Evolutionary conservation across 2,797 vertebrate species (phyloP).

Genomic region (Neosalanx taihuensis): DNA sequence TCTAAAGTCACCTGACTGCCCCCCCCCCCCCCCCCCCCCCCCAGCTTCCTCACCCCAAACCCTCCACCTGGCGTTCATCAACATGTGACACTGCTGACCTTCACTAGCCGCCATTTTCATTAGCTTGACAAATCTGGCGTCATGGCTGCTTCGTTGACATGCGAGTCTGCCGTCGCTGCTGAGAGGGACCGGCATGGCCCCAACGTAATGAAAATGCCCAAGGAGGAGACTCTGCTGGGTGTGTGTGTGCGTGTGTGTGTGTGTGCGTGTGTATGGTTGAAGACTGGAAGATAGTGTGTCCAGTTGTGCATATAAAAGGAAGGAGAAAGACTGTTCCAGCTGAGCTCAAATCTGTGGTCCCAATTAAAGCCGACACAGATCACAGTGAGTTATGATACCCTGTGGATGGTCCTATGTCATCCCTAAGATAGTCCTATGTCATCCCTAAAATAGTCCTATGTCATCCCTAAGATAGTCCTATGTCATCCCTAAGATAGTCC

Average conservation of each 20-base stretch:
- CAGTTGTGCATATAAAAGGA: too few relatives aligned
- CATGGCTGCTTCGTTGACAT: conserved; percentile 59
- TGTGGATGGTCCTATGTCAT: neutral
- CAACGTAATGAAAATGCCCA: conserved; percentile 56
- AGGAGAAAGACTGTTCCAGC: neutral
- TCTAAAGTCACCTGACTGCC: conserved; percentile 53
- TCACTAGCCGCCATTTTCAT: conserved; percentile 63
- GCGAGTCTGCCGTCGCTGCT: conserved; percentile 43
- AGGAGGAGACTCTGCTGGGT: conserved; percentile 37
- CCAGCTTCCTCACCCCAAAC: conserved; percentile 11
- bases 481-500: too few relatives aligned
- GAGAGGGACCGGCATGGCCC: conserved; percentile 38
- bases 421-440: neutral
- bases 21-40: neutral
- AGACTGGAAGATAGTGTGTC: too few relatives aligned
- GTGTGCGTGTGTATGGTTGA: neutral
- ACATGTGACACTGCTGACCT: conserved; percentile 64
- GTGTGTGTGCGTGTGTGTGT: conserved; percentile 22
- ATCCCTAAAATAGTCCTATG: neutral
- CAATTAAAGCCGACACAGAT: conserved; percentile 1
- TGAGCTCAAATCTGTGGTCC: neutral
- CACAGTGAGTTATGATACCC: neutral
- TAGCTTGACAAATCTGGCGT: conserved; percentile 69
- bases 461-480: neutral
- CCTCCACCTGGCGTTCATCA: conserved; percentile 61